A percentile compares a stretch with the other conserved stretches of the same genome.
Evolutionary conservation across 2,113 vertebrate genomes (phyloP).

Genomic region (Pagrus major): DNA sequence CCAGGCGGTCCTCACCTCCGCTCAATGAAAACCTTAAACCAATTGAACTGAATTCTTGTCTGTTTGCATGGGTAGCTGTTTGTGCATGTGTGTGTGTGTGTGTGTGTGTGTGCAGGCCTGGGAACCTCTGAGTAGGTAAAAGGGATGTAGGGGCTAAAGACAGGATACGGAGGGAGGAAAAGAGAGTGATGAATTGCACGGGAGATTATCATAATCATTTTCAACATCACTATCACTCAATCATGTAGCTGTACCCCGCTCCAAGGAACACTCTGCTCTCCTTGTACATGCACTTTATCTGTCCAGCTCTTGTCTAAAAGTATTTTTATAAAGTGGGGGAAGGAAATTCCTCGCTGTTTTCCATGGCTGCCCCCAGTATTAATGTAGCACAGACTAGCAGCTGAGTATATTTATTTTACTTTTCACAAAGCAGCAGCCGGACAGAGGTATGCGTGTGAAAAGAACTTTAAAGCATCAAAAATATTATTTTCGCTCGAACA

Average conservation of each 20-base stretch:
- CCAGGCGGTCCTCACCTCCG: conserved; percentile 26
- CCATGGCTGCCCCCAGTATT: conserved; percentile 59
- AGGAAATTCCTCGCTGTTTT: conserved; percentile 75
- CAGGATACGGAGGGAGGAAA: conserved; percentile 51
- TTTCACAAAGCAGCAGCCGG: conserved; percentile 76
- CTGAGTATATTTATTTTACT: conserved; percentile 79
- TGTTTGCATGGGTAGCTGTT: conserved; percentile 35
- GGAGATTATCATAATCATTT: conserved; percentile 51
- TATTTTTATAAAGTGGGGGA: conserved; percentile 67
- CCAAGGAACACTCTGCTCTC: conserved; percentile 17
- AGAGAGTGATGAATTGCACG: conserved; percentile 37
- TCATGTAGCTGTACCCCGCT: conserved; percentile 5
- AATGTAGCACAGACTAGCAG: conserved; percentile 71
- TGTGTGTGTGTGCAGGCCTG: conserved; percentile 31
- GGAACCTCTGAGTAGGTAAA: conserved; percentile 44
- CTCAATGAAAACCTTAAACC: conserved; percentile 35
- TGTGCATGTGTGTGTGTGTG: not conserved
- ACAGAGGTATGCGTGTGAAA: conserved; percentile 76
- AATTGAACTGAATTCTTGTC: conserved; percentile 9
- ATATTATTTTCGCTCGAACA: conserved; percentile 76
- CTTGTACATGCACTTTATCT: conserved; percentile 45
- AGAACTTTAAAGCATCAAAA: conserved; percentile 81
- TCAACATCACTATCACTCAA: conserved; percentile 38
- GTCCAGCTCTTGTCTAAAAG: conserved; percentile 45
- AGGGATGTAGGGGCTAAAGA: conserved; percentile 45